Evolutionary conservation across 1,140 invertebrate genomes (phyloP).

Genomic region (Heliconius eleuchia): DNA sequence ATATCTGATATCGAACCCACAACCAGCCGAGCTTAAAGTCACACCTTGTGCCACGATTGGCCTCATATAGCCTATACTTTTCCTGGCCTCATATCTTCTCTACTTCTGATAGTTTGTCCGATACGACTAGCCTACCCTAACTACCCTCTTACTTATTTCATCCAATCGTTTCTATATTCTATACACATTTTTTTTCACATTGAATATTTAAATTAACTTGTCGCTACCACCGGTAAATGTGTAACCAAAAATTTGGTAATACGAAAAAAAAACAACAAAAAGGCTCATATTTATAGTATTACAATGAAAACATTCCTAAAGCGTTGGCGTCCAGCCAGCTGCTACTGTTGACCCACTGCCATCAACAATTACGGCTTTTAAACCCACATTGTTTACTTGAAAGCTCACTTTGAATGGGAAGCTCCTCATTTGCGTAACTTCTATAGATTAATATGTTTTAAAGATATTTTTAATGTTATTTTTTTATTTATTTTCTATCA

Average conservation of each 20-base stretch:
- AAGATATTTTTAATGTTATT: background rate
- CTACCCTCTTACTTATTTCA: too few species aligned
- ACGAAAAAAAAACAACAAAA: background rate
- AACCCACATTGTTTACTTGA: constrained; percentile 2
- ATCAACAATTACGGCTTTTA: background rate
- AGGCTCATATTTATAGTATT: background rate
- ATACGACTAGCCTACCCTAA: too few species aligned
- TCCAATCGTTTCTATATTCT: too few species aligned
- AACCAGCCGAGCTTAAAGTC: too few species aligned
- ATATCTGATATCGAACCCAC: too few species aligned
- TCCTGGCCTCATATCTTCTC: too few species aligned
- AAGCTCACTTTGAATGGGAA: background rate
- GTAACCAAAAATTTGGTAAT: background rate
- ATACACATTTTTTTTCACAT: too few species aligned
- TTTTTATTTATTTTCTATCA: background rate
- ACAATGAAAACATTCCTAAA: background rate
- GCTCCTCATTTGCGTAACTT: background rate
- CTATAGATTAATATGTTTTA: background rate
- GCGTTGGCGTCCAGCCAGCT: constrained; percentile 5
- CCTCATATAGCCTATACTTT: too few species aligned
- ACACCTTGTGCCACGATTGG: too few species aligned
- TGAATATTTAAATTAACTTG: too few species aligned
- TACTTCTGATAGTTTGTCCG: too few species aligned
- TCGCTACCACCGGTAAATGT: too few species aligned
- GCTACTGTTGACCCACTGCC: constrained; percentile 3